phyloP scores from a whole-genome alignment of 1,140 invertebrate genomes.

The Asbolus verrucosus region DNA sequence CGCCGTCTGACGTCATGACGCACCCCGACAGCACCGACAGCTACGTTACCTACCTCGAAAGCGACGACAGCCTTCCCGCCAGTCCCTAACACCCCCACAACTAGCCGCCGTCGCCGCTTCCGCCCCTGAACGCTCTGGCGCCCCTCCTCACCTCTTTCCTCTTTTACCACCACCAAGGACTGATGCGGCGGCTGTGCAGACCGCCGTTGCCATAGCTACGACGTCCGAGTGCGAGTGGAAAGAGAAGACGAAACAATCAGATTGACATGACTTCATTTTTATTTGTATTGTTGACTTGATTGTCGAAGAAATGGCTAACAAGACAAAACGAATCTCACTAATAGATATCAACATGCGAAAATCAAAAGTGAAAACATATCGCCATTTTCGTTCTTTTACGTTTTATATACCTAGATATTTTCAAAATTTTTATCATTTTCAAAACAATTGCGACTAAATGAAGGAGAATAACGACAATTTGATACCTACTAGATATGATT shows the following conservation, averaged over 20 bases:
- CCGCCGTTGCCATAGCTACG: conserved; percentile 27
- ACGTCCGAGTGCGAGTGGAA: not conserved
- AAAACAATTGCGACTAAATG: too few relatives aligned
- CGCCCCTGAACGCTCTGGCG: conserved; percentile 31
- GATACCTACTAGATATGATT: too few relatives aligned
- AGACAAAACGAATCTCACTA: conserved; percentile 12
- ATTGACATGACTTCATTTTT: not conserved
- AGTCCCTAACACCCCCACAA: conserved; percentile 70
- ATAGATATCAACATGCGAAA: not conserved
- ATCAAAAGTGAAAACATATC: conserved; percentile 34
- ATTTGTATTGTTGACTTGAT: conserved; percentile 10
- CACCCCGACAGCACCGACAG: conserved; percentile 88
- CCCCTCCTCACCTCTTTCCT: conserved; percentile 42
- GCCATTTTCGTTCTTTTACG: too few relatives aligned
- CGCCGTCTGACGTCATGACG: conserved; percentile 74
- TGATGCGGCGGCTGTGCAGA: conserved; percentile 28
- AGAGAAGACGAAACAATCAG: conserved; percentile 21
- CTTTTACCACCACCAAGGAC: conserved; percentile 44
- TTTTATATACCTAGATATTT: too few relatives aligned
- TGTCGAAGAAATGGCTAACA: conserved; percentile 15
- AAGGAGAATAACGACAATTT: too few relatives aligned
- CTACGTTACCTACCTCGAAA: conserved; percentile 90
- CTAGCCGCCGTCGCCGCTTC: conserved; percentile 40
- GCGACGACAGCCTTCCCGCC: conserved; percentile 81
- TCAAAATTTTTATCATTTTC: too few relatives aligned